Percentiles rank a stretch among this genome's conserved stretches.
Evolutionary conservation across 1,140 invertebrate genomes (phyloP).

Genomic region (Cepaea nemoralis): DNA sequence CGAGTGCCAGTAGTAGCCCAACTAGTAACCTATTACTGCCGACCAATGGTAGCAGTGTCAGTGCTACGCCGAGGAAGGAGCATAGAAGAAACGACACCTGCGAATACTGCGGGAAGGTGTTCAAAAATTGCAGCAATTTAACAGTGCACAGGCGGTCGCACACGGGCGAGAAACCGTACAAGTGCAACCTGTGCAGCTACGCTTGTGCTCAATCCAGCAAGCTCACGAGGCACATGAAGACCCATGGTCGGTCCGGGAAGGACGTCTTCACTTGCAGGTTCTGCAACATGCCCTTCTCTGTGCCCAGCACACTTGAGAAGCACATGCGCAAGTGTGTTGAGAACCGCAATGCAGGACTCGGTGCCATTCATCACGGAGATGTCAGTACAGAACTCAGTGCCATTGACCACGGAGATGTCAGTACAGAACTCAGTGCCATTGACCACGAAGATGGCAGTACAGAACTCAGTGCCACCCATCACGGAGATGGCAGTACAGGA

Average conservation of each 20-base stretch:
- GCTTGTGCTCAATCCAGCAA: slow-evolving; percentile 99
- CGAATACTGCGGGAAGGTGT: slow-evolving; percentile 97
- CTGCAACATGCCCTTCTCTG: slow-evolving; percentile 99
- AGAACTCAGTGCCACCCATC: too few relatives aligned
- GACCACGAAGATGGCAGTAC: too few relatives aligned
- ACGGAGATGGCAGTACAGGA: too few relatives aligned
- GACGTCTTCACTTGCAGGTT: slow-evolving; percentile 96
- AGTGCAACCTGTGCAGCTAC: slow-evolving; percentile 98
- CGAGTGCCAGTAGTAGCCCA: slow-evolving; percentile 44
- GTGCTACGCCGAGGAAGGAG: slow-evolving; percentile 68
- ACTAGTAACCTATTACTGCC: slow-evolving; percentile 48
- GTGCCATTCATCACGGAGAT: slow-evolving; percentile 52
- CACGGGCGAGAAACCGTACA: slow-evolving; percentile 99
- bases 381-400: slow-evolving; percentile 38
- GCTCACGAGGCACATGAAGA: slow-evolving; percentile 99
- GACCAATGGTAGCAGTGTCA: slow-evolving; percentile 39
- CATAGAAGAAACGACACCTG: slow-evolving; percentile 93
- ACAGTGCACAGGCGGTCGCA: slow-evolving; percentile 96
- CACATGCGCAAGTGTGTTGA: slow-evolving; percentile 99
- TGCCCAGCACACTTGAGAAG: slow-evolving; percentile 98
- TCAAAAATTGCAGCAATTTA: slow-evolving; percentile 98
- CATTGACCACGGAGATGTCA: too few relatives aligned
- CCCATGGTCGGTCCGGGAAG: slow-evolving; percentile 96
- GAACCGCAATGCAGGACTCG: slow-evolving; percentile 76
- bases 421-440: too few relatives aligned